Base-by-base conservation (phyloP, 1,140 invertebrate species). In the Drosophila truncata region DNA sequence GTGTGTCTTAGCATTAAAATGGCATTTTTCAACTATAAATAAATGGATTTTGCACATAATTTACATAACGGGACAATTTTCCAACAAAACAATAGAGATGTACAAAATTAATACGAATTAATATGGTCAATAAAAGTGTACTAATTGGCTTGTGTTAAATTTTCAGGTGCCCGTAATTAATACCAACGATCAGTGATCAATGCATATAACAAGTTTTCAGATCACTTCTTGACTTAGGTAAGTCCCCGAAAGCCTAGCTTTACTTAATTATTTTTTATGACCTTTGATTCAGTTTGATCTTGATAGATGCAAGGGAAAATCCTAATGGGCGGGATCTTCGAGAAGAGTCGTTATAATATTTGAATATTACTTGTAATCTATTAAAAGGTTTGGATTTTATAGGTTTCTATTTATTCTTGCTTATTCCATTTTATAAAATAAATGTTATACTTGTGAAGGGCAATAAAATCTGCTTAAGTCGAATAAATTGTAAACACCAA, bases 31-130 rank as follows among this genome's bases (percentile, higher is more conserved):
- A 41, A 58, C 74, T 65, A 80, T 59, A 78, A 80, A 88, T 83
- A 87, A 83, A 55, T 80, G 35, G 27, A 31, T 66, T 54, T 70
- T 63, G 60, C 58, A 58, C 55, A 64, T 52, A 47, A 80, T 78
- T 80, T 82, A 50, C 84, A 83, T 87, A 87, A 77, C 57, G 57
- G 50, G 33, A 70, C 20, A 39, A 50, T 49, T 61, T 71, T 71
- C 20, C 25, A 2, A 54, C 20, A 39, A 37, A 13, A 35, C 16
- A 59, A 54, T 25, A 35, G n/a, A 41, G 14, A 57, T 41, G 11
- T 31, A 33, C 14, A 50, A 20, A 65, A 57, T 20, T 64, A 11
- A 27, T 59, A 4, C 2, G 20, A 27, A 71, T 33, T 31, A 11
- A 14, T 57, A 18, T n/a, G 2, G 5, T 13, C 0, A 10, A 29